Conservation (phyloP, 2,797 vertebrate genomes). For the Phrynocephalus guinanensis region DNA sequence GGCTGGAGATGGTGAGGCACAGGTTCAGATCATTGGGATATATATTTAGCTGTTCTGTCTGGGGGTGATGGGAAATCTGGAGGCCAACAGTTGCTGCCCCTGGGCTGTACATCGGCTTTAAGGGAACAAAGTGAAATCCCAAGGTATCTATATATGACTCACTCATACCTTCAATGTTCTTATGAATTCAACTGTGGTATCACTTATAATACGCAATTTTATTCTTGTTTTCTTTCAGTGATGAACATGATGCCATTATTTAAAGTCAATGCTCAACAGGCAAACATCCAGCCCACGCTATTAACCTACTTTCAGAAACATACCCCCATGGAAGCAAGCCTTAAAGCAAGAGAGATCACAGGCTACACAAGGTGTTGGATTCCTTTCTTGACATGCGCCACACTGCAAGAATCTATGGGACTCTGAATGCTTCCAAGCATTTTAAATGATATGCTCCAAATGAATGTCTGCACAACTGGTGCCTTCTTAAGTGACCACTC, state of each 20-base stretch:
- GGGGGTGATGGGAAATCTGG: background rate
- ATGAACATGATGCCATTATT: conserved; percentile 87
- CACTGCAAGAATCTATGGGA: conserved; percentile 41
- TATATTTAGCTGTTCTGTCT: background rate
- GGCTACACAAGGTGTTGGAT: conserved; percentile 2
- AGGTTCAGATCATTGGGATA: too few species aligned
- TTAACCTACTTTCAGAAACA: conserved; percentile 41
- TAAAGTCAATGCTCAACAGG: conserved; percentile 68
- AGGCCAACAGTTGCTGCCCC: background rate
- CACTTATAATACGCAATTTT: conserved; percentile 34
- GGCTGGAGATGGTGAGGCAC: background rate
- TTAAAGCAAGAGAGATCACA: conserved; percentile 48
- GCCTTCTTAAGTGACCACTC: conserved; percentile 13
- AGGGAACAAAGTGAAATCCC: background rate
- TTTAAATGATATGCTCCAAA: background rate
- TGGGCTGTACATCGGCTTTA: background rate
- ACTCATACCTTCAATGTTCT: background rate
- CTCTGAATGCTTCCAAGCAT: background rate
- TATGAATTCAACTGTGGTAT: background rate
- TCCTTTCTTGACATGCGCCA: background rate
- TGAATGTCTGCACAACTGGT: background rate
- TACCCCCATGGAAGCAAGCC: conserved; percentile 32
- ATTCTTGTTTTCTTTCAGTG: conserved; percentile 74
- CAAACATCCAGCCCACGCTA: background rate
- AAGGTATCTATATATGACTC: background rate